Evolutionary conservation across 2,888 invertebrate species (phyloP).

Genomic region (Branchinecta sandiegonensis): DNA sequence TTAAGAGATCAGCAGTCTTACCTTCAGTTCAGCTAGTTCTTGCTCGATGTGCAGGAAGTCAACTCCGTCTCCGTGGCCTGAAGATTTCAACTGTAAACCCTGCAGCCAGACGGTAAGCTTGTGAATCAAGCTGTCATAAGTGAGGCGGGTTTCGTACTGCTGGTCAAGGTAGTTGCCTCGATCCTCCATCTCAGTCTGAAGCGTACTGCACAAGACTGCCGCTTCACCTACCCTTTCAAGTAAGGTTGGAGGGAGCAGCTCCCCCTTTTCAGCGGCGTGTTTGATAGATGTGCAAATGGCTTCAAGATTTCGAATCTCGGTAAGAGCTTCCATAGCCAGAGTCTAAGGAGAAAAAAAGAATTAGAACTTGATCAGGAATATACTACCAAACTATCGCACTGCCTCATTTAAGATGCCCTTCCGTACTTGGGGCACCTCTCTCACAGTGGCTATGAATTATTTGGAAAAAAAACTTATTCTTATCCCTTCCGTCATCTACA

Average conservation of each 20-base stretch:
- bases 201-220: conserved; percentile 54
- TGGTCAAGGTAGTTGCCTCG: conserved; percentile 61
- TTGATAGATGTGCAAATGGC: conserved; percentile 54
- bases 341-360: conserved; percentile 28
- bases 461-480: no score
- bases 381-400: no score
- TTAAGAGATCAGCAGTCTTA: conserved; percentile 31
- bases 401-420: no score
- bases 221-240: conserved; percentile 73
- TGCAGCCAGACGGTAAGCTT: conserved; percentile 63
- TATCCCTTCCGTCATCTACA: no score
- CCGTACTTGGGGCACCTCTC: no score
- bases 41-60: conserved; percentile 69
- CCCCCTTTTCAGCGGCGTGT: conserved; percentile 41
- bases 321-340: conserved; percentile 51
- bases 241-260: conserved; percentile 61
- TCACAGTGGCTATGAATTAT: no score
- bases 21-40: conserved; percentile 72
- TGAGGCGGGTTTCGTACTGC: conserved; percentile 58
- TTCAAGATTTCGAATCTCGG: conserved; percentile 51
- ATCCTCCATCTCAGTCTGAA: conserved; percentile 66
- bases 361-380: no score
- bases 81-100: conserved; percentile 60
- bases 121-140: conserved; percentile 58
- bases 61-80: conserved; percentile 64